phyloP scores from a whole-genome alignment of 2,888 invertebrate species.

The Sarcophaga rosellei region DNA sequence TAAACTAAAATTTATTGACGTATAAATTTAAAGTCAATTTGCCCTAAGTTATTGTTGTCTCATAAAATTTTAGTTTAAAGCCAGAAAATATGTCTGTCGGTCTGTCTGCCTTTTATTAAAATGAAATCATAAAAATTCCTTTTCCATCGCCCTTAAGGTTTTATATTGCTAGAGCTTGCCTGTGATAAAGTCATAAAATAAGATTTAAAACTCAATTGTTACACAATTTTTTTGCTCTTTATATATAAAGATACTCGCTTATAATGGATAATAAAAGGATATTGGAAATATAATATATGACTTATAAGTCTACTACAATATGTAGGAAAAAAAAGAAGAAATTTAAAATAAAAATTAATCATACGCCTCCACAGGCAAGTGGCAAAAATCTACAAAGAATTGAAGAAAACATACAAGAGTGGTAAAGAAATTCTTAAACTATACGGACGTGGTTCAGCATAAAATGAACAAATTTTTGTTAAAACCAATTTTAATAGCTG shows the following conservation, averaged over 20 bases:
- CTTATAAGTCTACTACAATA: slow-evolving; percentile 14
- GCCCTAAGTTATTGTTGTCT: too few relatives aligned
- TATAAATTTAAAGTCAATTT: slow-evolving; percentile 51
- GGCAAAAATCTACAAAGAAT: too few relatives aligned
- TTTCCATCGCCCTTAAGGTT: slow-evolving; percentile 4
- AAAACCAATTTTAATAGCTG: too few relatives aligned
- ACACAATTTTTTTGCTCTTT: neutral
- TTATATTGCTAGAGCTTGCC: neutral
- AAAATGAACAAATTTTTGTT: too few relatives aligned
- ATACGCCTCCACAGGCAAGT: neutral
- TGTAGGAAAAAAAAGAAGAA: neutral
- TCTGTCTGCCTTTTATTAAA: too few relatives aligned
- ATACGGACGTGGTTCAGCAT: too few relatives aligned
- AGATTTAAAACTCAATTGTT: slow-evolving; percentile 44
- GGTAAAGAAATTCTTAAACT: neutral
- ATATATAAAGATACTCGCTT: neutral
- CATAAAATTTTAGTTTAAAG: too few relatives aligned
- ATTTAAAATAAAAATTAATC: neutral
- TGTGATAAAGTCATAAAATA: slow-evolving; percentile 52
- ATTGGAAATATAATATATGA: neutral
- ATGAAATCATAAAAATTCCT: neutral
- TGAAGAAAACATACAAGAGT: neutral
- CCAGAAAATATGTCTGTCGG: too few relatives aligned
- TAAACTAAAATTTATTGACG: slow-evolving; percentile 51
- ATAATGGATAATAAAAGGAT: neutral